These are phyloP conservation scores for Halyomorpha halys DNA, from an alignment of 1,140 invertebrate genomes.

Conservation along the genomic window DNA sequence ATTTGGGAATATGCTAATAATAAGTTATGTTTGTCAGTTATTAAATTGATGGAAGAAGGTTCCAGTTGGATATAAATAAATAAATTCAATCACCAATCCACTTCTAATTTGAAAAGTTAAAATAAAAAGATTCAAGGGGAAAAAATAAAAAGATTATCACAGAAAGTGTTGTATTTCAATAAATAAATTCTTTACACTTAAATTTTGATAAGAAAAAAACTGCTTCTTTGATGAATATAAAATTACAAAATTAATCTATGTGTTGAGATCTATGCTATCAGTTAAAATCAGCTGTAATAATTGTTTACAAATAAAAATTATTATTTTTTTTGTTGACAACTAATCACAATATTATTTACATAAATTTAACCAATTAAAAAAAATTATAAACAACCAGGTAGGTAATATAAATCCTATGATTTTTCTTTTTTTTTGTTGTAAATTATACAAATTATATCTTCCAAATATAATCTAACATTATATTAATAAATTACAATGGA, in stretches of 20 bases:
- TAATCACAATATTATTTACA: too few relatives aligned
- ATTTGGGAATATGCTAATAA: too few relatives aligned
- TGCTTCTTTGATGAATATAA: background rate
- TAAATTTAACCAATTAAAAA: too few relatives aligned
- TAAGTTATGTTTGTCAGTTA: too few relatives aligned
- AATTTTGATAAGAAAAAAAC: conserved; percentile 1
- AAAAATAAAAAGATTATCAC: background rate
- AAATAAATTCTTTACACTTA: background rate
- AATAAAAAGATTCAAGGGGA: too few relatives aligned
- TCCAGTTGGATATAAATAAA: too few relatives aligned
- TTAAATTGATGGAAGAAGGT: too few relatives aligned
- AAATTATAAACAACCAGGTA: too few relatives aligned
- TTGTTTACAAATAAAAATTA: too few relatives aligned
- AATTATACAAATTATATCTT: background rate
- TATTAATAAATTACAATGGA: background rate
- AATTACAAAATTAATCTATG: conserved; percentile 18
- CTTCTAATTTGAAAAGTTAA: too few relatives aligned
- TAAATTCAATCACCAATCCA: too few relatives aligned
- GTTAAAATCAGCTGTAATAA: background rate
- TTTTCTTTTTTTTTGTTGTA: background rate
- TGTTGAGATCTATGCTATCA: conserved; percentile 9
- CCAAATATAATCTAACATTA: background rate
- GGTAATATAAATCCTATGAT: conserved; percentile 1
- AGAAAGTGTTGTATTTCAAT: background rate
- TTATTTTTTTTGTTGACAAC: too few relatives aligned